A percentile compares a stretch with the other conserved stretches of the same genome.
These are phyloP conservation scores for Chamaea fasciata DNA, from an alignment of 2,113 vertebrate genomes.

Conservation along the genomic window DNA sequence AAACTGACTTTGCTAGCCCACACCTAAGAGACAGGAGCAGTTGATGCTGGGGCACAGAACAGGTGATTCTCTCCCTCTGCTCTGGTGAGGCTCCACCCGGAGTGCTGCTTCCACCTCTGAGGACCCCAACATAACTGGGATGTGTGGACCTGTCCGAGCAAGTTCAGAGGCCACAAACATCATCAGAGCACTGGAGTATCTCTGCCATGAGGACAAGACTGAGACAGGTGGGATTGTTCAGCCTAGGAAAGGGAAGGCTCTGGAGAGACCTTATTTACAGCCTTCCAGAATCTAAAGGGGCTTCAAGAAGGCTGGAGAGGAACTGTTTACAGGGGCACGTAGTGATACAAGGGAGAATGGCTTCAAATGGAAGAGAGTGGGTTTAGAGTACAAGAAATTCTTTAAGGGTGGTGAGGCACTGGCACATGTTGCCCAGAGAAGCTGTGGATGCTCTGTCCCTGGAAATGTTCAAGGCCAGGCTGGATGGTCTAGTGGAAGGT, in stretches of 20 bases:
- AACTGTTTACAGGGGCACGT: neutral
- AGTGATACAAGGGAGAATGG: neutral
- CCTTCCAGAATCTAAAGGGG: neutral
- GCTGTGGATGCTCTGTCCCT: accelerated
- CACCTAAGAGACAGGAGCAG: accelerated
- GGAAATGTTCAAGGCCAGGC: neutral
- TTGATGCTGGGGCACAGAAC: neutral
- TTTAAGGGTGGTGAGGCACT: neutral
- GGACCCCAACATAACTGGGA: neutral
- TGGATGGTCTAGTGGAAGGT: neutral
- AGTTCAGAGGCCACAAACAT: neutral
- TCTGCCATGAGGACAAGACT: neutral
- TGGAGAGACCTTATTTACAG: neutral
- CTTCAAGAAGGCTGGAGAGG: neutral
- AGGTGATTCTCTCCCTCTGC: neutral
- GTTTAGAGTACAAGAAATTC: neutral
- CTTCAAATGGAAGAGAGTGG: neutral
- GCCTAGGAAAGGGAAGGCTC: neutral
- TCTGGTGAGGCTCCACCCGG: neutral
- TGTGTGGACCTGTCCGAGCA: neutral
- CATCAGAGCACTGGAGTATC: neutral
- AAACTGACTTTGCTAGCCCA: neutral
- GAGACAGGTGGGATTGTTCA: neutral
- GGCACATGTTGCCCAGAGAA: neutral
- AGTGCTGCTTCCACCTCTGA: neutral